Evolutionary conservation across 2,113 vertebrate species (phyloP).

Genomic region (Cyprinodon tularosa): DNA sequence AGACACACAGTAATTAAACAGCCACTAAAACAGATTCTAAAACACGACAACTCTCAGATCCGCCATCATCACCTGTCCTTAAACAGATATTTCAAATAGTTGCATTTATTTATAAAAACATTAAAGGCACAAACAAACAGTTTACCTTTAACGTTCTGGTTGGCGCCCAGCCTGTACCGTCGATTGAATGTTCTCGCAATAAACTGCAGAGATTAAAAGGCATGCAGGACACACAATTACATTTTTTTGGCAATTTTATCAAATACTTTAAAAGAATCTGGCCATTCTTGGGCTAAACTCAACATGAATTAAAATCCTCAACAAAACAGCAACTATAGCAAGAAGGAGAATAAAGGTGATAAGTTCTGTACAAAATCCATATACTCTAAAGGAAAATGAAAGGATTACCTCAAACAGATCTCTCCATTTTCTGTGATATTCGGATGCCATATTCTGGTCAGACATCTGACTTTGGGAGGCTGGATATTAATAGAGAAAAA

Average conservation of each 20-base stretch:
- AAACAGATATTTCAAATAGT: not conserved
- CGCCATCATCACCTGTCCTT: not conserved
- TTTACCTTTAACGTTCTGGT: conserved; percentile 96
- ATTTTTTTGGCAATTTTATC: not conserved
- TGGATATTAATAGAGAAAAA: conserved; percentile 63
- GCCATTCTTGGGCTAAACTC: not conserved
- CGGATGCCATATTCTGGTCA: conserved; percentile 98
- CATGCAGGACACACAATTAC: not conserved
- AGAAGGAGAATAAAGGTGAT: not conserved
- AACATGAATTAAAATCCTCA: not conserved
- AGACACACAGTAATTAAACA: no score
- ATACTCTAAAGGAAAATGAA: not conserved
- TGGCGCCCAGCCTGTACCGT: conserved; percentile 98
- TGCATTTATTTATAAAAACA: not conserved
- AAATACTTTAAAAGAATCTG: not conserved
- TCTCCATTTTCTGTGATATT: conserved; percentile 98
- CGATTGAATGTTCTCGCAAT: conserved; percentile 96
- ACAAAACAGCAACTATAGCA: not conserved
- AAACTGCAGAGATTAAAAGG: conserved; percentile 80
- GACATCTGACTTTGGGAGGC: conserved; percentile 97
- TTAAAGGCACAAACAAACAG: not conserved
- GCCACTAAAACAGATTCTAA: no score
- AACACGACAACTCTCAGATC: no score
- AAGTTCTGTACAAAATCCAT: not conserved
- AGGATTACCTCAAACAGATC: conserved; percentile 92